phyloP scores from a whole-genome alignment of 1,140 invertebrate species.

The Lepidostoma basale region DNA sequence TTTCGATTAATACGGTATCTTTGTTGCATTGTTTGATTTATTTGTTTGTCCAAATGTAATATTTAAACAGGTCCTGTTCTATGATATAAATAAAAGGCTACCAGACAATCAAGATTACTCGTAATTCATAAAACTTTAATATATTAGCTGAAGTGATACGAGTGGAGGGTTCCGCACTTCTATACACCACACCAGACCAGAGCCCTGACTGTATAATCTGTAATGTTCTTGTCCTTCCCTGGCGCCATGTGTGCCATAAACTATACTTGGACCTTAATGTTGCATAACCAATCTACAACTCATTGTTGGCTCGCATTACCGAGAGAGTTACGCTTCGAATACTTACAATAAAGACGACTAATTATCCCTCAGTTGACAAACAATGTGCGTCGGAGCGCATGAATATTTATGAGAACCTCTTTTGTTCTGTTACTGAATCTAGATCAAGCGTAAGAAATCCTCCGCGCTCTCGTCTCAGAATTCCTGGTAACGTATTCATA shows the following conservation, averaged over 20 bases:
- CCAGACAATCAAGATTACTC: too few relatives aligned
- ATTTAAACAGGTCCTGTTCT: too few relatives aligned
- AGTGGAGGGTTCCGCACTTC: too few relatives aligned
- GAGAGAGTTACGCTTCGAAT: conserved; percentile 18
- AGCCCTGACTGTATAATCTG: too few relatives aligned
- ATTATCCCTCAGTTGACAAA: conserved; percentile 8
- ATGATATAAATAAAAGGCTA: too few relatives aligned
- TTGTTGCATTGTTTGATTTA: too few relatives aligned
- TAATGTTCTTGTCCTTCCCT: too few relatives aligned
- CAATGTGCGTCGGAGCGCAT: conserved; percentile 10
- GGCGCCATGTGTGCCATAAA: conserved; percentile 22
- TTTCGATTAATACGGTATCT: too few relatives aligned
- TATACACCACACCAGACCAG: too few relatives aligned
- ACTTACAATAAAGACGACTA: conserved; percentile 17
- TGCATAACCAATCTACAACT: conserved; percentile 26
- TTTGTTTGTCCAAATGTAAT: too few relatives aligned
- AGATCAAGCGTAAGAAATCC: neutral
- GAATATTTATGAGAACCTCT: conserved; percentile 3
- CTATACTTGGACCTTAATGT: conserved; percentile 12
- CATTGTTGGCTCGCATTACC: conserved; percentile 13
- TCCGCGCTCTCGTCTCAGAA: neutral
- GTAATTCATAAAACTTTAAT: too few relatives aligned
- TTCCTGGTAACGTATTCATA: neutral
- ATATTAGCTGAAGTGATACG: too few relatives aligned
- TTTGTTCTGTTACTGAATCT: neutral